Percentiles rank a stretch among this genome's conserved stretches.
phyloP scores from a whole-genome alignment of 2,797 vertebrate species.

The Myotis pilosus region DNA sequence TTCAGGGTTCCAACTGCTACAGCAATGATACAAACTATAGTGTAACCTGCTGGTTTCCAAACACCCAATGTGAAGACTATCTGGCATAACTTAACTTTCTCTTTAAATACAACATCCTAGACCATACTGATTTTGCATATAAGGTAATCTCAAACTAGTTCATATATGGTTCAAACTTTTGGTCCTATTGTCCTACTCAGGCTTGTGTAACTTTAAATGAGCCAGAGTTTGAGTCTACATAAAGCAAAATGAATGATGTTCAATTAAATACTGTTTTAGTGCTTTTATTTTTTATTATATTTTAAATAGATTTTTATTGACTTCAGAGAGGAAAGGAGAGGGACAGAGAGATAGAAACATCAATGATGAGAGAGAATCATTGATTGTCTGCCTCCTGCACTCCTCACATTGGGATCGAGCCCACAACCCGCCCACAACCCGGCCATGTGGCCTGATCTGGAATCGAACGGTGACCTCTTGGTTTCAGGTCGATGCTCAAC shows the following conservation, averaged over 20 bases:
- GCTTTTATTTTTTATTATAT: not conserved
- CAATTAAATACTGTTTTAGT: not conserved
- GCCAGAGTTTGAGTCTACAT: not conserved
- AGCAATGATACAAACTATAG: not conserved
- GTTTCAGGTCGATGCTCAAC: too few species aligned
- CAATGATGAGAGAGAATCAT: too few species aligned
- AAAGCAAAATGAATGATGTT: not conserved
- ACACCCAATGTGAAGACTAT: not conserved
- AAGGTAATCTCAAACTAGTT: conserved; percentile 10
- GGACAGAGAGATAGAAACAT: too few species aligned
- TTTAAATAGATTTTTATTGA: too few species aligned
- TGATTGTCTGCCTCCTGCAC: too few species aligned
- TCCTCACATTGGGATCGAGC: too few species aligned
- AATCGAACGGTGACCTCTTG: too few species aligned
- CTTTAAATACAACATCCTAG: not conserved
- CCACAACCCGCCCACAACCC: too few species aligned
- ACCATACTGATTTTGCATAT: not conserved
- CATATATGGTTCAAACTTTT: not conserved
- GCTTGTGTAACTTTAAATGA: conserved; percentile 29
- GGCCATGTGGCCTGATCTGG: too few species aligned
- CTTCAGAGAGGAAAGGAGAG: too few species aligned
- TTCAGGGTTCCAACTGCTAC: not conserved
- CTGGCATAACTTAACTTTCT: not conserved
- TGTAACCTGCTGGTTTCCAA: not conserved
- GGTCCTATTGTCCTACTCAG: not conserved